A percentile compares a stretch with the other conserved stretches of the same genome.
phyloP scores from a whole-genome alignment of 1,140 invertebrate genomes.

The Drosophila albomicans region DNA sequence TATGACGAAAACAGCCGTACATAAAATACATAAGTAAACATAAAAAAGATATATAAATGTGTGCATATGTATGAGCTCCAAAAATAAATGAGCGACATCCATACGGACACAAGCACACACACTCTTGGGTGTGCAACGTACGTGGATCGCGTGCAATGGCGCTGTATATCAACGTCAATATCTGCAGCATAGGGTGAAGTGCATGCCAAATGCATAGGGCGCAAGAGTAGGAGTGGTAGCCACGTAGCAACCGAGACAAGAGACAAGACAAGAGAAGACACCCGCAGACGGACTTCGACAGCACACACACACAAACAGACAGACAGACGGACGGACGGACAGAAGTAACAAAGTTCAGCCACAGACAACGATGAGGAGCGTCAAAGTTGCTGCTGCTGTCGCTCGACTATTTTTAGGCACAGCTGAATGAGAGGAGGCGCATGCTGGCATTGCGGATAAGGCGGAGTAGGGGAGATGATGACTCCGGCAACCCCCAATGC shows the following conservation, averaged over 20 bases:
- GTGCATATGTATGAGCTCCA: conserved; percentile 52
- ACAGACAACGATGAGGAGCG: conserved; percentile 40
- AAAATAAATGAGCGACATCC: conserved; percentile 75
- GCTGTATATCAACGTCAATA: conserved; percentile 84
- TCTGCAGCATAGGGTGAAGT: conserved; percentile 79
- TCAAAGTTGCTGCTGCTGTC: conserved; percentile 47
- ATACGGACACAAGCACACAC: conserved; percentile 1
- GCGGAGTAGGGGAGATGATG: conserved; percentile 18
- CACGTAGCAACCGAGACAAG: conserved; percentile 67
- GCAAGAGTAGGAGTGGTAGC: conserved; percentile 68
- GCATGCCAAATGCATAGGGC: conserved; percentile 63
- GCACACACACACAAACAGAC: background rate
- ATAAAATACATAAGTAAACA: conserved; percentile 27
- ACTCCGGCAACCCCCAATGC: conserved; percentile 51
- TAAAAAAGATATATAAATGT: conserved; percentile 20
- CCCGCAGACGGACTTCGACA: conserved; percentile 13
- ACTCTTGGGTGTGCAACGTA: conserved; percentile 7
- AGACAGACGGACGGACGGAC: conserved; percentile 47
- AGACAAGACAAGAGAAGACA: conserved; percentile 60
- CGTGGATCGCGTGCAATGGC: conserved; percentile 72
- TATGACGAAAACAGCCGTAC: conserved; percentile 7
- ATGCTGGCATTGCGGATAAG: background rate
- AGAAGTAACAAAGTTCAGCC: conserved; percentile 77
- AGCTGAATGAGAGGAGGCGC: conserved; percentile 24
- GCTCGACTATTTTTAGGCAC: conserved; percentile 72